Base-by-base conservation (phyloP, 2,113 vertebrate species). In the Malurus cyaneus region DNA sequence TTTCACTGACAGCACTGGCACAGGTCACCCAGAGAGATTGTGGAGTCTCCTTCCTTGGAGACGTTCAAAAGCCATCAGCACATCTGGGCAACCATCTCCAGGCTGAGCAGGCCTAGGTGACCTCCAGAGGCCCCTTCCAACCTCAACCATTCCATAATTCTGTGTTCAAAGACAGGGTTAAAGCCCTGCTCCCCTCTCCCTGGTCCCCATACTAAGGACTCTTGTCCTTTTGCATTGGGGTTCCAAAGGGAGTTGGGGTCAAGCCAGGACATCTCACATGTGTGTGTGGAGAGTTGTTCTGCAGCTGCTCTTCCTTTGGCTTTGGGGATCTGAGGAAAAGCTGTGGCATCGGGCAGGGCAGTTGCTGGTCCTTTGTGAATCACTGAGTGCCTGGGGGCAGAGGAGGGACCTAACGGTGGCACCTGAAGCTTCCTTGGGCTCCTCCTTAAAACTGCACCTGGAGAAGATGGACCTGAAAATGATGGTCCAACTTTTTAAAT, bases 391-490 rank as follows among this genome's bases (percentile, higher is more conserved):
- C 85, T 80, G 12, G 19, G 65, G 74, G 46, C 61, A 85, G 62
- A 96, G 31, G 41, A 94, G 49, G 16, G 31, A 94, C 59, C 31
- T 91, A 88, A 93, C 82, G 57, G 90, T 95, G 74, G 39, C 59
- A 83, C 12, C 26, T 70, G 39, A 59, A 73, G 1, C 52, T 83
- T 80, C 31, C 23, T 70, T 6, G 0, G 11, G 3, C 39, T 82
- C 41, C n/a, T 89, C 21, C 32, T 80, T 86, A 83, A 78, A 91
- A 46, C 32, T 73, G n/a, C 32, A 70, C n/a, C 15, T 80, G 28
- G n/a, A 26, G 65, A 61, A 93, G 42, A 57, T 28, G 18, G 18
- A 77, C 18, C 6, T 83, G 46, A 36, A 81, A 73, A 77, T 44
- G 8, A 56, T 18, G 12, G 39, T 46, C 11, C 11, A 18, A 8